phyloP scores from a whole-genome alignment of 2,113 vertebrate species.

The Motacilla alba region DNA sequence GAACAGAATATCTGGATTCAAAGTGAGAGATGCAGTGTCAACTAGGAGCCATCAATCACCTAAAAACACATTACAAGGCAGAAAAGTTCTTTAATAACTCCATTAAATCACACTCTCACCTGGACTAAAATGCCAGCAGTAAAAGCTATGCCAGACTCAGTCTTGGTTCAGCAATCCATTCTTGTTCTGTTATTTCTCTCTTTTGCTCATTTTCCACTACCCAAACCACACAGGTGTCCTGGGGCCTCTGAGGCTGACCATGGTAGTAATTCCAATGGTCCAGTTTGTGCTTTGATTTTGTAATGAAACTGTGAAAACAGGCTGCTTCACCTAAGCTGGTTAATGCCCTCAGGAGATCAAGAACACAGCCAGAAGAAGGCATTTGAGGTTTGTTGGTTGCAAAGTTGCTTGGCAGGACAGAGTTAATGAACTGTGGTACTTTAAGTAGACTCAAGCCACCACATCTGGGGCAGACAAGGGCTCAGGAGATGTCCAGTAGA shows the following conservation, averaged over 20 bases:
- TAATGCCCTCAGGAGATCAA: not conserved
- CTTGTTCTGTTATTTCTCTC: not conserved
- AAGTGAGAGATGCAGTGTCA: constrained; percentile 76
- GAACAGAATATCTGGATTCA: constrained; percentile 70
- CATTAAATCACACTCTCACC: rapidly evolving
- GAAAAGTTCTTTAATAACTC: not conserved
- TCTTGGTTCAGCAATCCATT: not conserved
- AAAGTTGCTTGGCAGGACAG: not conserved
- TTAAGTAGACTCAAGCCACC: not conserved
- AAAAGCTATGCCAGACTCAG: not conserved
- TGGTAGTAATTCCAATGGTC: not conserved
- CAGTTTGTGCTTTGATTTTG: not conserved
- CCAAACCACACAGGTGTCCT: not conserved
- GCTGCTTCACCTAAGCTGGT: not conserved
- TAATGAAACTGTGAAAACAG: not conserved
- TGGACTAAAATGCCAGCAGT: not conserved
- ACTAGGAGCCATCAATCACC: constrained; percentile 81
- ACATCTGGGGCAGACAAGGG: not conserved
- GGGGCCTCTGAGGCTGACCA: not conserved
- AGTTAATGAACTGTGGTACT: not conserved
- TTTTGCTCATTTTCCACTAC: not conserved
- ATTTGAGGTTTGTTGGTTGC: not conserved
- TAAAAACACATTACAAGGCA: not conserved
- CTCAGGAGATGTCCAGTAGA: not conserved
- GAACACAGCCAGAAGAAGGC: not conserved